Evolutionary conservation across 2,888 invertebrate genomes (phyloP).

Genomic region (Xestia rhomboidea): DNA sequence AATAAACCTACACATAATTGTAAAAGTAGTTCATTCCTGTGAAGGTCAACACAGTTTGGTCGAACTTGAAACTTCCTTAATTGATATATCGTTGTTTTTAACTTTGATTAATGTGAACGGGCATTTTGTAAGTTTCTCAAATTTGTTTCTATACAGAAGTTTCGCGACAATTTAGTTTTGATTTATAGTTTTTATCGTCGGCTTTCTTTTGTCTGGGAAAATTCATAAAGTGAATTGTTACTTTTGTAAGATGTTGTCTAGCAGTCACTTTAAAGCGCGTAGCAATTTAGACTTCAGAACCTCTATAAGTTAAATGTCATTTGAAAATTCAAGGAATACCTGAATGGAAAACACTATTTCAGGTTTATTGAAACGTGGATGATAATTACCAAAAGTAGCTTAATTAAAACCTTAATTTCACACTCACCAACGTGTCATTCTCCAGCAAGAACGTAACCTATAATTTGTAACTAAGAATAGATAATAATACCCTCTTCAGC

Average conservation of each 20-base stretch:
- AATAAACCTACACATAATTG: conserved; percentile 2
- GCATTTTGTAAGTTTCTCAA: conserved; percentile 12
- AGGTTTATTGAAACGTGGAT: neutral
- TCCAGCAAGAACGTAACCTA: neutral
- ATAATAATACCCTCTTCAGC: neutral
- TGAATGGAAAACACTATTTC: neutral
- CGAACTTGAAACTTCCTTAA: conserved; percentile 39
- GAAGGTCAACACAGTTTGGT: conserved; percentile 8
- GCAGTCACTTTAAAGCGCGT: neutral
- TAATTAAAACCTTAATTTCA: neutral
- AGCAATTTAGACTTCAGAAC: no score
- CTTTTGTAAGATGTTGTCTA: neutral
- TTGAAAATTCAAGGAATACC: neutral
- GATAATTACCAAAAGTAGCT: neutral
- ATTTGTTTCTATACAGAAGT: conserved; percentile 3
- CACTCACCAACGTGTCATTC: neutral
- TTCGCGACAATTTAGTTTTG: conserved; percentile 22
- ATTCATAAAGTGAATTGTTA: neutral
- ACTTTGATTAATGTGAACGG: conserved; percentile 54
- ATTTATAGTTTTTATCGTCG: conserved; percentile 5
- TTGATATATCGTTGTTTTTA: conserved; percentile 53
- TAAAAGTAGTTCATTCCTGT: conserved; percentile 10
- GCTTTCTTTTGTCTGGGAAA: neutral
- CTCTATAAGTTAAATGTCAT: neutral
- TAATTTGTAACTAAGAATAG: neutral